Evolutionary conservation across 2,113 vertebrate genomes (phyloP).

Genomic region (Candoia aspera): DNA sequence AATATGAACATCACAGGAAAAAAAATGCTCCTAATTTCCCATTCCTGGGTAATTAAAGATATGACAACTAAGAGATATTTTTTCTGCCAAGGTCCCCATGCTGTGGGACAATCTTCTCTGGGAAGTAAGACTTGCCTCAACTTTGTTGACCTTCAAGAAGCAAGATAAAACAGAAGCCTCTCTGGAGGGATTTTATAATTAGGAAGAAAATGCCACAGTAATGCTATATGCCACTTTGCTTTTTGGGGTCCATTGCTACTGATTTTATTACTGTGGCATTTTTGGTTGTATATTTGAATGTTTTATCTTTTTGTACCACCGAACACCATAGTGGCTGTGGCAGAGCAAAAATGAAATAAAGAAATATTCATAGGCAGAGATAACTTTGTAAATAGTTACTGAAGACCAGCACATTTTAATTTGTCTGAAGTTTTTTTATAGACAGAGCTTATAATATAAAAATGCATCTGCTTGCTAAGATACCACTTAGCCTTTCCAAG

Average conservation of each 20-base stretch:
- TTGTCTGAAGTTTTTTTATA: constrained; percentile 19
- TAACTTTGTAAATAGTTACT: constrained; percentile 5
- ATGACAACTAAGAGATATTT: neutral
- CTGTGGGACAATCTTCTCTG: neutral
- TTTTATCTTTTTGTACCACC: neutral
- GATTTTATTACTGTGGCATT: neutral
- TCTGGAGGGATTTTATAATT: neutral
- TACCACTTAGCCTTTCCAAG: constrained; percentile 8
- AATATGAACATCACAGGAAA: neutral
- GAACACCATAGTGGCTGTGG: neutral
- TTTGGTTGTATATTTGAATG: neutral
- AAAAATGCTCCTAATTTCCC: neutral
- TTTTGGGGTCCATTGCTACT: neutral
- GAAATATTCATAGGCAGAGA: neutral
- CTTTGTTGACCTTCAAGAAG: neutral
- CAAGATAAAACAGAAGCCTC: neutral
- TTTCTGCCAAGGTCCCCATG: neutral
- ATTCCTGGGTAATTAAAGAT: neutral
- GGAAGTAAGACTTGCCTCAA: neutral
- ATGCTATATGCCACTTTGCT: neutral
- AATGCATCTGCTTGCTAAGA: constrained; percentile 20
- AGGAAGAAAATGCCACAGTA: neutral
- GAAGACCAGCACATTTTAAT: constrained; percentile 33
- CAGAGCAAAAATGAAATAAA: neutral
- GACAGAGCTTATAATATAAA: neutral